These are phyloP conservation scores for Sebastes nivosus DNA, from an alignment of 2,797 vertebrate species.

Conservation along the genomic window DNA sequence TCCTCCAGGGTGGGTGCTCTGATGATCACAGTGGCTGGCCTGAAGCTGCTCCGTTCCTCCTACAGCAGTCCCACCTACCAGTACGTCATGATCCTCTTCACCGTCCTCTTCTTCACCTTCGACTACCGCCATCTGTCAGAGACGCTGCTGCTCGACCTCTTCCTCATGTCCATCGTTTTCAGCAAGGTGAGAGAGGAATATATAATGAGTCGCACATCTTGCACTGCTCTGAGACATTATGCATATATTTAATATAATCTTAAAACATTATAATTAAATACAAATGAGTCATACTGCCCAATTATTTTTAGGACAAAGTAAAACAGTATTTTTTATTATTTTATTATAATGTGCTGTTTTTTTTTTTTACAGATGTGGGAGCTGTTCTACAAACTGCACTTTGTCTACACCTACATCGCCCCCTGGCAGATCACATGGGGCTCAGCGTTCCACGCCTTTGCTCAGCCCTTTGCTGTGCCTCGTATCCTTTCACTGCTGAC, in stretches of 20 bases:
- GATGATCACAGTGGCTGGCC: constrained; percentile 95
- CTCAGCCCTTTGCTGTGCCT: constrained; percentile 98
- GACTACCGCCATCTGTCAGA: constrained; percentile 95
- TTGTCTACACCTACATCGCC: constrained; percentile 98
- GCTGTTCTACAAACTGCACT: constrained; percentile 95
- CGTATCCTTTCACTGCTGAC: constrained; percentile 89
- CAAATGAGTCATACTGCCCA: not conserved
- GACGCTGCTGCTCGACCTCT: constrained; percentile 97
- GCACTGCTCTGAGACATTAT: not conserved
- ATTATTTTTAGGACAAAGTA: not conserved
- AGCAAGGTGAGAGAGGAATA: constrained; percentile 88
- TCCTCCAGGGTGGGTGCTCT: constrained; percentile 90
- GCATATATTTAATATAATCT: not conserved
- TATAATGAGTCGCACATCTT: not conserved
- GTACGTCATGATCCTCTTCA: constrained; percentile 96
- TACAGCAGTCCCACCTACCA: constrained; percentile 97
- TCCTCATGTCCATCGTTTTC: constrained; percentile 98
- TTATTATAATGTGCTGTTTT: not conserved
- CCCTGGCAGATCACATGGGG: constrained; percentile 99
- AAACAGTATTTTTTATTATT: not conserved
- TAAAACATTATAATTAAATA: not conserved
- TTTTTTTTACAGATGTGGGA: constrained; percentile 89
- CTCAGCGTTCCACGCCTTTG: constrained; percentile 97
- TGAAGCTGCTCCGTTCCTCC: constrained; percentile 96
- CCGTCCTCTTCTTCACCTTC: constrained; percentile 97